phyloP scores from a whole-genome alignment of 2,113 vertebrate species.

The Oostethus manadensis region DNA sequence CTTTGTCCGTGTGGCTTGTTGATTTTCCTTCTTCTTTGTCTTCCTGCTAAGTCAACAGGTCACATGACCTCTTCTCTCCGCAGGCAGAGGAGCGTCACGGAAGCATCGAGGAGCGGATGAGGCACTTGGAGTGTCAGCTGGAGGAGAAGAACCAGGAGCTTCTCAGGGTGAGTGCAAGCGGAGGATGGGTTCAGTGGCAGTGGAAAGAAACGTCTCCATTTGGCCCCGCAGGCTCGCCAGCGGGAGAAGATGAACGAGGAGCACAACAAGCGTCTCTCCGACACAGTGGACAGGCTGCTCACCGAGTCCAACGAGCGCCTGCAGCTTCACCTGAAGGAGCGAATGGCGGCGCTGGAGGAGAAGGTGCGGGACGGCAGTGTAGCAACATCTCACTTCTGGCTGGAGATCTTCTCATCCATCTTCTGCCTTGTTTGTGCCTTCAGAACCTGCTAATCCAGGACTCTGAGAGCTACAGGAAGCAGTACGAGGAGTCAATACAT shows the following conservation, averaged over 20 bases:
- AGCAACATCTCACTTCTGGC: background rate
- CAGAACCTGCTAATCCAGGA: conserved; percentile 97
- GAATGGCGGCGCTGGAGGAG: conserved; percentile 95
- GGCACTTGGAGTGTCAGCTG: conserved; percentile 93
- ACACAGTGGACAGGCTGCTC: conserved; percentile 93
- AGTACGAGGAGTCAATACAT: conserved; percentile 94
- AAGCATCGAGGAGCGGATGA: conserved; percentile 96
- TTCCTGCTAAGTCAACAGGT: background rate
- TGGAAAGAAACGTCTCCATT: background rate
- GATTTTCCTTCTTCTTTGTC: conserved; percentile 28
- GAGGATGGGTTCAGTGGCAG: background rate
- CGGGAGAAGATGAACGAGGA: conserved; percentile 99
- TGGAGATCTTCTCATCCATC: background rate
- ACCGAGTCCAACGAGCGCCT: conserved; percentile 96
- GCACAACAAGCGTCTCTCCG: conserved; percentile 95
- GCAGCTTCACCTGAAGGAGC: conserved; percentile 94
- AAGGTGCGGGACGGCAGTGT: conserved; percentile 74
- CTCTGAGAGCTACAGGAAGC: conserved; percentile 93
- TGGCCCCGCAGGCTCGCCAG: conserved; percentile 83
- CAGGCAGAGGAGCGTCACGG: conserved; percentile 98
- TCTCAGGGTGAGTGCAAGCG: conserved; percentile 80
- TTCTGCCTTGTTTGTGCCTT: conserved; percentile 8
- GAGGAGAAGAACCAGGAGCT: conserved; percentile 99
- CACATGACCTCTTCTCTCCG: conserved; percentile 5
- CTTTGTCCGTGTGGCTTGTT: conserved; percentile 34